A percentile compares a stretch with the other conserved stretches of the same genome.
Conservation (phyloP, 2,113 vertebrate species). For the Lipophrys pholis region DNA sequence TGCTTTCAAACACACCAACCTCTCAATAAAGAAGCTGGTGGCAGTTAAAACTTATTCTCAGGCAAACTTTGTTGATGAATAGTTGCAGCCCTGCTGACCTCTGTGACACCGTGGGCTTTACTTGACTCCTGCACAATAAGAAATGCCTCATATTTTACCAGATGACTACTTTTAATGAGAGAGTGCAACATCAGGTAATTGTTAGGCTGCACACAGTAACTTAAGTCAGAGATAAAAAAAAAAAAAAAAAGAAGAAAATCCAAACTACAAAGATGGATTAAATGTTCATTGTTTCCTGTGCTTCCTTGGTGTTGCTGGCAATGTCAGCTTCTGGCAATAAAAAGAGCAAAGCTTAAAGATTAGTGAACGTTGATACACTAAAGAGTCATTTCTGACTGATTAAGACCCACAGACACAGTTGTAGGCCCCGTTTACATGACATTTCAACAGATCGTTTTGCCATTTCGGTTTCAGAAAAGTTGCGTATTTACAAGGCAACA, state of each 20-base stretch:
- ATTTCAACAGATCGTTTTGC: too few species aligned
- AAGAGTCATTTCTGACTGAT: too few species aligned
- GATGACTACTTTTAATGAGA: constrained; percentile 7
- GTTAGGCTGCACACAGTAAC: not conserved
- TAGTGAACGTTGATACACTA: too few species aligned
- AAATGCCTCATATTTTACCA: not conserved
- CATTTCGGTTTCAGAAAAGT: too few species aligned
- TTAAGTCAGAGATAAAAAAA: not conserved
- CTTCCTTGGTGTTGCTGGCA: not conserved
- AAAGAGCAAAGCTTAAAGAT: too few species aligned
- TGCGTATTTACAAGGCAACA: too few species aligned
- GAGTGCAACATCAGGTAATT: not conserved
- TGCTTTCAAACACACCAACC: not conserved
- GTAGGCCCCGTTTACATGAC: too few species aligned
- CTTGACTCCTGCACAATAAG: constrained; percentile 4
- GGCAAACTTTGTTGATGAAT: not conserved
- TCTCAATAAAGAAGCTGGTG: not conserved
- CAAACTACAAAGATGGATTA: not conserved
- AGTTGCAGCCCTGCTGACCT: not conserved
- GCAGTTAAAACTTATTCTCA: not conserved
- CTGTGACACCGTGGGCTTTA: not conserved
- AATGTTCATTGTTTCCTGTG: not conserved
- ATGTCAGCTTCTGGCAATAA: too few species aligned
- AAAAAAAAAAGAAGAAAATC: too few species aligned
- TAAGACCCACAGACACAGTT: too few species aligned